These are phyloP conservation scores for Octopus bimaculoides DNA, from an alignment of 1,140 invertebrate genomes.

Conservation along the genomic window DNA sequence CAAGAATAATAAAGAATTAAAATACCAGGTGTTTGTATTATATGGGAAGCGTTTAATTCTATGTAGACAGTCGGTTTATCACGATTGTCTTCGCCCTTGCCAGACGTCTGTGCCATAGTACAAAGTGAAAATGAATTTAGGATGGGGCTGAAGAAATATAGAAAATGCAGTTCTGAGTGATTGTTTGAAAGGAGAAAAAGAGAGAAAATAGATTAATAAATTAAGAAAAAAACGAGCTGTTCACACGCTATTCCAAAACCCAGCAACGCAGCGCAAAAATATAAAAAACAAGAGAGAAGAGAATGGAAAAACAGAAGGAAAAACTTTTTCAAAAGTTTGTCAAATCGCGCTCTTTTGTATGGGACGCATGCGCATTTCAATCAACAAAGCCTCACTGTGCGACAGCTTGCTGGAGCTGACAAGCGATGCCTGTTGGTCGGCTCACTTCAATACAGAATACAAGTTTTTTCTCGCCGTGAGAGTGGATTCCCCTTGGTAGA, in stretches of 20 bases:
- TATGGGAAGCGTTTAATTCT: background rate
- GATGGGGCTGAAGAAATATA: background rate
- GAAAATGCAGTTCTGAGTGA: background rate
- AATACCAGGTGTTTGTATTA: slow-evolving; percentile 13
- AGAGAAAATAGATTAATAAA: background rate
- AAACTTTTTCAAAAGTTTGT: slow-evolving; percentile 10
- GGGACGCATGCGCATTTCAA: background rate
- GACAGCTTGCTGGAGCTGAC: background rate
- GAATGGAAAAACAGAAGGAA: background rate
- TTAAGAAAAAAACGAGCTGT: background rate
- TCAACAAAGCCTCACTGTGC: background rate
- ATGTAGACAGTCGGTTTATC: too few relatives aligned
- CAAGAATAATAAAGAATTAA: background rate
- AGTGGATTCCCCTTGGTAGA: slow-evolving; percentile 6
- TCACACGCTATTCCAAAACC: background rate
- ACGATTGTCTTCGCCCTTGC: background rate
- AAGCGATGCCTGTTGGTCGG: background rate
- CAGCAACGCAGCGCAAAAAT: background rate
- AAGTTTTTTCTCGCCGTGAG: background rate
- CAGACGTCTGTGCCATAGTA: background rate
- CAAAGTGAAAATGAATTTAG: background rate
- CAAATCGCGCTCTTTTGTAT: slow-evolving; percentile 10
- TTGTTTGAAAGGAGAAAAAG: background rate
- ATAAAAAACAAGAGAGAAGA: too few relatives aligned
- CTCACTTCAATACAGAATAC: background rate